Percentiles rank a stretch among this genome's conserved stretches.
These are phyloP conservation scores for Megalopta genalis DNA, from an alignment of 1,140 invertebrate species.

Conservation along the genomic window DNA sequence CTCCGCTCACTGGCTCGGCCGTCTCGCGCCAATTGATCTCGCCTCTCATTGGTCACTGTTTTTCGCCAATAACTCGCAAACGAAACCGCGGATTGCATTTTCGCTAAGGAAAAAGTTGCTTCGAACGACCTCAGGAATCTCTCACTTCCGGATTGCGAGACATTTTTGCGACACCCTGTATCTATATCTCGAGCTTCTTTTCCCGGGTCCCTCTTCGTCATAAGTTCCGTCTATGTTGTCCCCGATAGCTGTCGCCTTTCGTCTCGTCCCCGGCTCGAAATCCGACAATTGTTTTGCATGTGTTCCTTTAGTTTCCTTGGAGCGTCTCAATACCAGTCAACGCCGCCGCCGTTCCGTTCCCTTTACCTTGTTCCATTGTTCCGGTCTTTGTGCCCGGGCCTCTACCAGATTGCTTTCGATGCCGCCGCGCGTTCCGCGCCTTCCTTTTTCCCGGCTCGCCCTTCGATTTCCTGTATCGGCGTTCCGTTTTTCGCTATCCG, in stretches of 20 bases:
- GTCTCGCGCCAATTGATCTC: too few species aligned
- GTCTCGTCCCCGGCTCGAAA: slow-evolving; percentile 23
- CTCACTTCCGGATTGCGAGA: too few species aligned
- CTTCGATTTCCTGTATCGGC: slow-evolving; percentile 16
- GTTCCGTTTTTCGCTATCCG: slow-evolving; percentile 20
- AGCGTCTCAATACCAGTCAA: slow-evolving; percentile 3
- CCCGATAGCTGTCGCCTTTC: neutral
- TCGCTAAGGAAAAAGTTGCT: too few species aligned
- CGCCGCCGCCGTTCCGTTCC: neutral
- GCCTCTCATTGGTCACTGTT: too few species aligned
- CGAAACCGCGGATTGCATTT: too few species aligned
- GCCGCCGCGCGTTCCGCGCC: neutral
- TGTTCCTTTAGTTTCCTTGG: neutral
- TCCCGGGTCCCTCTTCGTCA: neutral
- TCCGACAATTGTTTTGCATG: slow-evolving; percentile 26
- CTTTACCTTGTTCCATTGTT: slow-evolving; percentile 46
- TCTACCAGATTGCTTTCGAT: slow-evolving; percentile 37
- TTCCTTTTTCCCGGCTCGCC: neutral
- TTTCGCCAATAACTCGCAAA: too few species aligned
- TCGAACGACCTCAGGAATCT: too few species aligned
- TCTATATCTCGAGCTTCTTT: neutral
- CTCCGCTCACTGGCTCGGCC: too few species aligned
- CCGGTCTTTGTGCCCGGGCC: slow-evolving; percentile 28
- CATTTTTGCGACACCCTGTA: too few species aligned
- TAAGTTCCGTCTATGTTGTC: neutral